Evolutionary conservation across 2,888 invertebrate genomes (phyloP).

Genomic region (Synanthedon tipuliformis): DNA sequence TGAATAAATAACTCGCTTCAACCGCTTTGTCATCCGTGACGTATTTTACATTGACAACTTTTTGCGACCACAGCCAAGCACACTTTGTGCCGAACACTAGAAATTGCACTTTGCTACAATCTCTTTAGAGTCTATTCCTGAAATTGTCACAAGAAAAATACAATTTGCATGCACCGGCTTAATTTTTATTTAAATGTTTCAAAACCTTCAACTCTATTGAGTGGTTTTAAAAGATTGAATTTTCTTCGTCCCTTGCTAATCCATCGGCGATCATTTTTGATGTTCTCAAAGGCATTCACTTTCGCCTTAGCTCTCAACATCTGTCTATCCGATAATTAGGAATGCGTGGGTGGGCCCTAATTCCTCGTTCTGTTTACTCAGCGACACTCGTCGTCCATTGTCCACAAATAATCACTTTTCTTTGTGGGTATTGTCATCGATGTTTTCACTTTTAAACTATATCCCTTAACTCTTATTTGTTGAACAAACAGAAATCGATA

Average conservation of each 20-base stretch:
- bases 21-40: conserved; percentile 54
- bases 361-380: conserved; percentile 28
- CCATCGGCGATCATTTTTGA: conserved; percentile 65
- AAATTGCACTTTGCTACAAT: too few species aligned
- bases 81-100: too few species aligned
- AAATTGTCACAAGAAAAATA: too few species aligned
- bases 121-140: too few species aligned
- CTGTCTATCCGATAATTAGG: conserved; percentile 55
- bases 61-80: conserved; percentile 12
- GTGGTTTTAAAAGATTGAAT: too few species aligned
- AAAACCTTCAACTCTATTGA: too few species aligned
- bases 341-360: conserved; percentile 40
- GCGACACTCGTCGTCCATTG: conserved; percentile 30
- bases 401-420: conserved; percentile 32
- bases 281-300: conserved; percentile 48
- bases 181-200: too few species aligned
- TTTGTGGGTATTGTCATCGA: conserved; percentile 43
- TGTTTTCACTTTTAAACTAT: conserved; percentile 61
- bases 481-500: conserved; percentile 55
- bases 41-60: conserved; percentile 59
- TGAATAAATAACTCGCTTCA: conserved; percentile 61
- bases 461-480: conserved; percentile 31
- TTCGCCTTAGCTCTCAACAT: conserved; percentile 49
- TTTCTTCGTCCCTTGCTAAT: conserved; percentile 27
- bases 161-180: too few species aligned